Conservation (phyloP, 2,888 invertebrate genomes). For the Oscheius sp. region DNA sequence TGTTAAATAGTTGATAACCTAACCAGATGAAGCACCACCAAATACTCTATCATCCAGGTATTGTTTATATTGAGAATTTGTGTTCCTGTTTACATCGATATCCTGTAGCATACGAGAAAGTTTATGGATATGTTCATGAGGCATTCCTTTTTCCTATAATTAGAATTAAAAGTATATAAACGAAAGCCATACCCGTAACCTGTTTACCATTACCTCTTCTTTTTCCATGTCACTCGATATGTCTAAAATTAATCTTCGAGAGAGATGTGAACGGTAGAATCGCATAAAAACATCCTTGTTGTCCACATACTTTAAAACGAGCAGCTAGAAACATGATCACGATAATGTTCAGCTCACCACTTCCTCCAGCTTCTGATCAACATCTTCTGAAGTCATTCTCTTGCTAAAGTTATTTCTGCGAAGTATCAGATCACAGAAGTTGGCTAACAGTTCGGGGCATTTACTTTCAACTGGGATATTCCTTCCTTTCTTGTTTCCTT, state of each 20-base stretch:
- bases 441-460: constrained; percentile 96
- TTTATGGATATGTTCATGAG: constrained; percentile 98
- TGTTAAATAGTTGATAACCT: neutral
- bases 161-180: neutral
- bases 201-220: constrained; percentile 98
- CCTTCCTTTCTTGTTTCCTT: constrained; percentile 53
- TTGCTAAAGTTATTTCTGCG: constrained; percentile 94
- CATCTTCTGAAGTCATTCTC: constrained; percentile 93
- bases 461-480: constrained; percentile 81
- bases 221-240: constrained; percentile 98
- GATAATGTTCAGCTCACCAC: constrained; percentile 76
- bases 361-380: constrained; percentile 89
- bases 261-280: constrained; percentile 97
- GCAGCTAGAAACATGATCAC: constrained; percentile 73
- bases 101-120: constrained; percentile 91
- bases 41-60: constrained; percentile 47
- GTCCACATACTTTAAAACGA: constrained; percentile 97
- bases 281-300: constrained; percentile 99
- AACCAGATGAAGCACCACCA: constrained; percentile 50
- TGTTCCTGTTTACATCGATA: constrained; percentile 80
- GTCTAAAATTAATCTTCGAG: constrained; percentile 92
- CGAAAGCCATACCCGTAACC: constrained; percentile 76
- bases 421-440: constrained; percentile 98
- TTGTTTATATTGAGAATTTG: constrained; percentile 86
- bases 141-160: constrained; percentile 93